Evolutionary conservation across 1,140 invertebrate species (phyloP).

Genomic region (Heliconius hewitsoni): DNA sequence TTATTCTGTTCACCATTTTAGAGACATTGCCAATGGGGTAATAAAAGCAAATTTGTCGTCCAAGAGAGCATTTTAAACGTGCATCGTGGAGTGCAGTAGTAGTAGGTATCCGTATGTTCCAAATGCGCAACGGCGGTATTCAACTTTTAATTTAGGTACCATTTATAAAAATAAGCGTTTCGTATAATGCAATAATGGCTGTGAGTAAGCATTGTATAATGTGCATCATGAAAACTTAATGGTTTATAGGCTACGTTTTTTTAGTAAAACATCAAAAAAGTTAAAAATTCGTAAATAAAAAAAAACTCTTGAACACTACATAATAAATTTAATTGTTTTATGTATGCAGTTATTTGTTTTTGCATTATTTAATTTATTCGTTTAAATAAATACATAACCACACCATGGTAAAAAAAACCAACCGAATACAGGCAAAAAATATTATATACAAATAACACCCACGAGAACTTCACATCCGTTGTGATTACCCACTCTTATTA

Average conservation of each 20-base stretch:
- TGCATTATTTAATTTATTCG: background rate
- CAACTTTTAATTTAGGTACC: background rate
- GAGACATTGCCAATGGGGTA: too few species aligned
- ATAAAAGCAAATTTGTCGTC: background rate
- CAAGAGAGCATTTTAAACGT: background rate
- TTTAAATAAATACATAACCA: background rate
- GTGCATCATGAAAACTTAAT: too few species aligned
- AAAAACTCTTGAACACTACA: too few species aligned
- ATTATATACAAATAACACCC: conserved; percentile 7
- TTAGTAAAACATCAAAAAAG: too few species aligned
- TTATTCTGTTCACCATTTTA: too few species aligned
- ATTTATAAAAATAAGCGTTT: background rate
- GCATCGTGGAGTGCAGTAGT: background rate
- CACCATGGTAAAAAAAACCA: background rate
- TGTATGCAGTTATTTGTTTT: too few species aligned
- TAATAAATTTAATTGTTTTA: too few species aligned
- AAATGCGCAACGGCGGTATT: background rate
- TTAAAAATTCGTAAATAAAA: too few species aligned
- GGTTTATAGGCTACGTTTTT: too few species aligned
- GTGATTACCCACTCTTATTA: background rate
- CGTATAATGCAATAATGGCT: background rate
- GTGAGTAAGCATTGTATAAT: too few species aligned
- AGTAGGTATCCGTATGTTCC: background rate
- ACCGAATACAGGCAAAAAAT: background rate
- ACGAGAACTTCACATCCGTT: background rate